phyloP scores from a whole-genome alignment of 92 coral and sea anemone species.

The Nematostella vectensis region DNA sequence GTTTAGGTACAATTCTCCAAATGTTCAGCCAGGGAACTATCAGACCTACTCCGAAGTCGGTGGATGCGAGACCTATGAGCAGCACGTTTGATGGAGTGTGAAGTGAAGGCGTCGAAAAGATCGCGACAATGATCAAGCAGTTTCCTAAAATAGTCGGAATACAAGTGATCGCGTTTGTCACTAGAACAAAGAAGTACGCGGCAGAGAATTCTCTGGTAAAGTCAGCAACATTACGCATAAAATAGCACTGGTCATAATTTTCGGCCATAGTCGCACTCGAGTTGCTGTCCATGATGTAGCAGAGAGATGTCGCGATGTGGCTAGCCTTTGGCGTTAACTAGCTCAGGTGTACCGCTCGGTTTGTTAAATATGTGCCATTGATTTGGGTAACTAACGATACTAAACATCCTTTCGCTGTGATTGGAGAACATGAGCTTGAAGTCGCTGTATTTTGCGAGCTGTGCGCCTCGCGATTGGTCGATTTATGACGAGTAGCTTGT shows the following conservation, averaged over 20 bases:
- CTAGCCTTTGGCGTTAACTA: no score
- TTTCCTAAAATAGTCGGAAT: constrained; percentile 28
- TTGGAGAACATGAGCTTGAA: not conserved
- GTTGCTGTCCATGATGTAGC: not conserved
- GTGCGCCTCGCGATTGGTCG: not conserved
- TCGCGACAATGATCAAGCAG: constrained; percentile 12
- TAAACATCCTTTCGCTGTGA: not conserved
- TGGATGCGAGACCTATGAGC: constrained; percentile 24
- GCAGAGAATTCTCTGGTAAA: constrained; percentile 9
- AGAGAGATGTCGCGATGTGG: no score
- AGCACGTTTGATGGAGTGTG: constrained; percentile 31
- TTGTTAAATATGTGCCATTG: not conserved
- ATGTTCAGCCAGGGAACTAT: constrained; percentile 22
- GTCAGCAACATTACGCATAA: constrained; percentile 14
- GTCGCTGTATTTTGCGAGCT: not conserved
- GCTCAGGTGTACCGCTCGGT: not conserved
- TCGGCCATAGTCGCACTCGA: not conserved
- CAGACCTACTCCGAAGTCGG: constrained; percentile 30
- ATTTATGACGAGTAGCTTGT: not conserved
- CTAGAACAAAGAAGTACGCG: constrained; percentile 10
- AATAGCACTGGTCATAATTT: constrained; percentile 20
- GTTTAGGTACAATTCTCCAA: constrained; percentile 25
- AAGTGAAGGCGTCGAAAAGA: constrained; percentile 16
- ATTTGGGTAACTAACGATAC: not conserved
- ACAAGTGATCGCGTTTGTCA: constrained; percentile 16